Conservation (phyloP, 2,113 vertebrate species). For the Cavia aperea region DNA sequence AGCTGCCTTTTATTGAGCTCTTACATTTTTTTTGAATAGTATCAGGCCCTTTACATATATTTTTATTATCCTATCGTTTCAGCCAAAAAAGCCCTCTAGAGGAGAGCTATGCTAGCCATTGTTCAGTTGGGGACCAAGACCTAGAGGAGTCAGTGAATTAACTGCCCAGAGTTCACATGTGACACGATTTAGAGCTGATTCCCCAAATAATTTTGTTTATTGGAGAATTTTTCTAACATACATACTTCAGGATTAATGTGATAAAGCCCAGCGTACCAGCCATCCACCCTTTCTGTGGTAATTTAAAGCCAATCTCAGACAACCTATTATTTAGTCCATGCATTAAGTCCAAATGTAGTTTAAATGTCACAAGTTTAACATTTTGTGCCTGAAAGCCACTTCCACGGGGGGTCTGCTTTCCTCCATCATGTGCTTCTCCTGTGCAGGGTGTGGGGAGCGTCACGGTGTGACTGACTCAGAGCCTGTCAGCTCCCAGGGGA, state of each 20-base stretch:
- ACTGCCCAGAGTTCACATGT: not conserved
- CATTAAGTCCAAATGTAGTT: constrained; percentile 22
- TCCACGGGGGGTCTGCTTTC: not conserved
- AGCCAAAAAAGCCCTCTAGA: not conserved
- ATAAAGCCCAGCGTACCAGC: not conserved
- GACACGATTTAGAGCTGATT: not conserved
- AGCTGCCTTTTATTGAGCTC: not conserved
- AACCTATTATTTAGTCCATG: constrained; percentile 7
- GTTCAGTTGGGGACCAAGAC: not conserved
- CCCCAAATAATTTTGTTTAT: not conserved
- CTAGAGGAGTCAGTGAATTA: not conserved
- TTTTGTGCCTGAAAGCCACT: not conserved
- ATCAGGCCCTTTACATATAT: not conserved
- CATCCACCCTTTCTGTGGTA: not conserved
- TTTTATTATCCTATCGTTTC: constrained; percentile 10
- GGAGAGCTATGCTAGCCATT: not conserved
- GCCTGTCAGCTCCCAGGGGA: not conserved
- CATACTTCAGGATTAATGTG: not conserved
- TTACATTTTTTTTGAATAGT: not conserved
- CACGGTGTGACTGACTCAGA: not conserved
- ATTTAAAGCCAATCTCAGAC: constrained; percentile 18
- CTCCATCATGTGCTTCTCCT: not conserved
- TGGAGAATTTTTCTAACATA: not conserved
- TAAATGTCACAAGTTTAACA: not conserved
- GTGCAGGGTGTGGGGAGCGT: not conserved